Base-by-base conservation (phyloP, 2,888 invertebrate genomes). In the Acanthopleura granulata region DNA sequence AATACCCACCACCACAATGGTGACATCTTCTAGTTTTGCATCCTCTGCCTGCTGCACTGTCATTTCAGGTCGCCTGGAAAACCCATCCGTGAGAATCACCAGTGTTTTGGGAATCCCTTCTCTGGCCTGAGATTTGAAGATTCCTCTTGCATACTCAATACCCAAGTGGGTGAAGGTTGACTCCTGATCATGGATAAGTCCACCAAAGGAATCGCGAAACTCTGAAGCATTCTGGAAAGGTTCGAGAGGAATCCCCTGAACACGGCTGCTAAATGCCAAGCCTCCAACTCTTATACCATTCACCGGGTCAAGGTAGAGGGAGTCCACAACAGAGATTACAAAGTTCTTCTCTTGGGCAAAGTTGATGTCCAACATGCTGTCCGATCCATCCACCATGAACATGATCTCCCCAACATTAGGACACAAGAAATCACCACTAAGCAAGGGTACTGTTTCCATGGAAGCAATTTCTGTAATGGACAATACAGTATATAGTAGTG, bases 341-440 rank as follows among this genome's bases (percentile, higher is more conserved):
- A 66, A 66, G 16, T 66, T 15, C 25, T 66, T 66, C 66, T 66
- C 66, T 66, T 66, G 66, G 6, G 18, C 27, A 66, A 66, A 66
- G 25, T 66, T 66, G 22, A 66, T 27, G 16, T 15, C 29, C 22
- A 27, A 16, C 66, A 66, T 66, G 25, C 66, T 66, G 66, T 66
- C 66, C 16, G 66, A 66, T 6, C 66, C 66, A 66, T 66, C 66
- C 16, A 66, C 25, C 66, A 66, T 66, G 25, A 66, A 66, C 1
- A 27, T 27, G 29, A 66, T 16, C 29, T 66, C 66, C 1, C 66
- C 66, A 18, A 66, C 66, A 66, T 66, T 22, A 1, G 22, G 29
- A 27, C 66, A 66, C 3, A n/a, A 22, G 57, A 57, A 57, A 57
- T 57, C 57, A 6, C 12, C 57, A 22, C 22, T 22, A n/a, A 22